Conservation (phyloP, 2,888 invertebrate species). For the Gisinianus flammeolus region DNA sequence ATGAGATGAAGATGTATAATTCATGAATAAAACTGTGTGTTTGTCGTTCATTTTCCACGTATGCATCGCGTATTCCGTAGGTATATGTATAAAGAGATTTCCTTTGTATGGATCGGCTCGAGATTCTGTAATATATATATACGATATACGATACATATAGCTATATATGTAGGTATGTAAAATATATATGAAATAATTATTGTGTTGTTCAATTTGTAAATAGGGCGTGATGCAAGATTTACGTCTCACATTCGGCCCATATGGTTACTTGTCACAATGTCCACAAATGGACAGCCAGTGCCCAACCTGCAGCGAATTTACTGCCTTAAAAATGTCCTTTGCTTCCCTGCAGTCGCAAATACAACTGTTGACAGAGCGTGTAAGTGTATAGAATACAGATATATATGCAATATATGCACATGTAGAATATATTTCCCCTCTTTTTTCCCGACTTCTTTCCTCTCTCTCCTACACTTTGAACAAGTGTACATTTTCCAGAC, state of each 20-base stretch:
- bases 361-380: slow-evolving; percentile 82
- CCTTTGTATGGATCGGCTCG: no score
- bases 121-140: no score
- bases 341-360: slow-evolving; percentile 80
- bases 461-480: neutral
- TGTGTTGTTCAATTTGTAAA: no score
- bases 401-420: neutral
- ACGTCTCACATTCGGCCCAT: slow-evolving; percentile 80
- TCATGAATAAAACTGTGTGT: no score
- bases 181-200: no score
- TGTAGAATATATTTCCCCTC: neutral
- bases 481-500: neutral
- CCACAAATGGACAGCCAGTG: slow-evolving; percentile 84
- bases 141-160: no score
- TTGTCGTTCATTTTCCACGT: no score
- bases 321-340: slow-evolving; percentile 80
- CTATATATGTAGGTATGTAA: no score
- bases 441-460: neutral
- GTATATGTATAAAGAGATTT: neutral
- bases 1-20: no score
- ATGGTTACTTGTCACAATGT: slow-evolving; percentile 86
- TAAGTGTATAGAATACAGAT: slow-evolving; percentile 63
- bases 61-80: no score
- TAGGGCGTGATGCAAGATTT: slow-evolving; percentile 90
- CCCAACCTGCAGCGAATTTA: slow-evolving; percentile 89